Base-by-base conservation (phyloP, 2,888 invertebrate species). In the Protonemura montana region DNA sequence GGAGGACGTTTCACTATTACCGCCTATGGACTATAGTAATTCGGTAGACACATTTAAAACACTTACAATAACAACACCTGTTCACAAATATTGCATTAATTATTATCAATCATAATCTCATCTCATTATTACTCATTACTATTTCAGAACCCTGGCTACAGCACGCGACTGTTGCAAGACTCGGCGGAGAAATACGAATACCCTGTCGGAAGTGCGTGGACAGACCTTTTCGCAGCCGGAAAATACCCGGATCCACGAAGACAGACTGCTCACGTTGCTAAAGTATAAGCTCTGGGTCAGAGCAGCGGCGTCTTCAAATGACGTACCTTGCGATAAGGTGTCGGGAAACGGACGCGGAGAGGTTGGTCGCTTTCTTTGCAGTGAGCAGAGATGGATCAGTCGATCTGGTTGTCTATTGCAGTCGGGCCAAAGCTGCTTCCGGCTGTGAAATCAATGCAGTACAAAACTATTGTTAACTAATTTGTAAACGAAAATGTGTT, bases 131-230 rank as follows among this genome's bases (percentile, higher is more conserved):
- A 13, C 41, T 7, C 41, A 41, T 59, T 7, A 59, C 21, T 13
- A 16, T 59, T 59, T 10, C 59, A 59, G 59, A 21, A 10, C 21
- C 59, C 59, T 13, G 98, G 98, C 0, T 98, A 98, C 92, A 96
- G 96, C 89, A 95, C 96, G 0, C 94, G 96, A 90, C 94, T 98
- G 89, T 94, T 95, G 89, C 93, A 93, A 0, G 93, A 94, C 82
- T 94, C 96, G 0, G 90, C 97, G 59, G 92, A 93, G 42, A 94
- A 94, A 89, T 97, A 94, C 90, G 93, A 93, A 86, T 98, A 96
- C 91, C 98, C 98, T 0, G 91, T 92, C 83, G 98, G 98, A n/a
- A 93, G 91, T 42, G 95, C 95, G 90, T 97, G 97, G 97, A 92
- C 94, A 90, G 91, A 93, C 76, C 93, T 95, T 93, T 93, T 95